Evolutionary conservation across 2,888 invertebrate species (phyloP).

Genomic region (Octonoba sinensis): DNA sequence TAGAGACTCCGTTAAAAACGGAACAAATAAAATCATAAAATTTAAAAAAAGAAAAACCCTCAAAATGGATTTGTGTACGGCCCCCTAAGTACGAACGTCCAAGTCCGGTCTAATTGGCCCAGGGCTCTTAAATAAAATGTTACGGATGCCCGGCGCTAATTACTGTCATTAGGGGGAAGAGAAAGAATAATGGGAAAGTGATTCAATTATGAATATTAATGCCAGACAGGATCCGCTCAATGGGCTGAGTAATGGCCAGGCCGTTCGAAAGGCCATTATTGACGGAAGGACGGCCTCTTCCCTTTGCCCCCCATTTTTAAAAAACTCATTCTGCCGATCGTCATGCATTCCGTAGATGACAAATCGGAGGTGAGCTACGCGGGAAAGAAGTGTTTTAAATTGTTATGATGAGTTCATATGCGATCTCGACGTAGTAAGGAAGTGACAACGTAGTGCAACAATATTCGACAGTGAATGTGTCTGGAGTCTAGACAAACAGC

Average conservation of each 20-base stretch:
- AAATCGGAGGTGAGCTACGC: no score
- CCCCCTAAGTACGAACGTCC: neutral
- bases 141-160: conserved; percentile 59
- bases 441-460: no score
- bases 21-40: neutral
- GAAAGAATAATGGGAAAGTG: conserved; percentile 61
- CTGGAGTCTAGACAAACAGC: no score
- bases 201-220: conserved; percentile 63
- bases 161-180: conserved; percentile 56
- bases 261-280: conserved; percentile 35
- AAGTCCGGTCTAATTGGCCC: conserved; percentile 53
- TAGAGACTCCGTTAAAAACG: no score
- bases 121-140: conserved; percentile 59
- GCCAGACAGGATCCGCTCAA: conserved; percentile 31
- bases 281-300: neutral
- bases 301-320: neutral
- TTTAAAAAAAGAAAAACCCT: neutral
- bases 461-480: no score
- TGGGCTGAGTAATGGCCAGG: conserved; percentile 36
- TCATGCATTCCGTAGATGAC: no score
- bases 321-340: neutral
- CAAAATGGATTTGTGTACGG: conserved; percentile 25
- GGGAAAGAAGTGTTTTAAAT: no score
- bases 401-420: no score
- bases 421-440: no score